These are phyloP conservation scores for Idaea aversata DNA, from an alignment of 2,888 invertebrate species.

Conservation along the genomic window DNA sequence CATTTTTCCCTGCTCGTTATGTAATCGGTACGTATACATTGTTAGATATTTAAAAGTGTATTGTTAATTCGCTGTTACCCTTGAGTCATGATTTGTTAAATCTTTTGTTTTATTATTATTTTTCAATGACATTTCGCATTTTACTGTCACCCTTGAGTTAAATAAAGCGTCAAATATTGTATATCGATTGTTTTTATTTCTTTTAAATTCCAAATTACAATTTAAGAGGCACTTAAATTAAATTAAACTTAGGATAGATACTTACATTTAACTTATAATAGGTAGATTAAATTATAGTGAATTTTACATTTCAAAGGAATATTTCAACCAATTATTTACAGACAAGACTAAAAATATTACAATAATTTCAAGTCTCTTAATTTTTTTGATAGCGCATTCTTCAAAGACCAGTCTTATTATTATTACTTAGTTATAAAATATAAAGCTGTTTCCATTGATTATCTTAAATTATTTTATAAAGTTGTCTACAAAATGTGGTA, in stretches of 20 bases:
- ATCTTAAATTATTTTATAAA: background rate
- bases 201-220: background rate
- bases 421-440: background rate
- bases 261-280: too few relatives aligned
- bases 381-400: background rate
- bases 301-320: slow-evolving; percentile 4
- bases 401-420: background rate
- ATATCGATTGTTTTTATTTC: slow-evolving; percentile 63
- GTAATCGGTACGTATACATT: slow-evolving; percentile 34
- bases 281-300: background rate
- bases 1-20: slow-evolving; percentile 12
- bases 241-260: too few relatives aligned
- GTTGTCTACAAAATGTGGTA: background rate
- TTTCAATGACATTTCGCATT: slow-evolving; percentile 75
- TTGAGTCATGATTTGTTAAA: slow-evolving; percentile 79
- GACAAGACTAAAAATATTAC: slow-evolving; percentile 10
- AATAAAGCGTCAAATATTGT: slow-evolving; percentile 78
- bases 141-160: slow-evolving; percentile 77
- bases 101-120: slow-evolving; percentile 77
- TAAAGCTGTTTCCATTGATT: background rate
- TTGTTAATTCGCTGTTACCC: slow-evolving; percentile 75
- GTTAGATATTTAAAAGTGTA: slow-evolving; percentile 60
- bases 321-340: slow-evolving; percentile 8
- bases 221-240: background rate
- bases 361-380: slow-evolving; percentile 10